phyloP scores from a whole-genome alignment of 1,140 invertebrate species.

The Helicorthomorpha holstii region DNA sequence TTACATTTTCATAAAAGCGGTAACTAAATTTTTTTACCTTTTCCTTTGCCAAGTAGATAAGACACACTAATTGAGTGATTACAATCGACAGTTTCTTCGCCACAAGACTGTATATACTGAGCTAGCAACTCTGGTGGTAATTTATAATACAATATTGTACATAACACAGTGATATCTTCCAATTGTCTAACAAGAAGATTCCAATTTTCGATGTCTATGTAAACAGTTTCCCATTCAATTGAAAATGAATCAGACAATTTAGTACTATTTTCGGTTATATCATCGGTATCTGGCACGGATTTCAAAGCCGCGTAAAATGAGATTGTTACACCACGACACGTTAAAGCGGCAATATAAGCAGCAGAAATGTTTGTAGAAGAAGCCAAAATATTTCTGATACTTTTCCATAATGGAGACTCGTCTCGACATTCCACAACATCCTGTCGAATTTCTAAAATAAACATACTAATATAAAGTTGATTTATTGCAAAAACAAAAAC shows the following conservation, averaged over 20 bases:
- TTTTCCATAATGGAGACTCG: conserved; percentile 24
- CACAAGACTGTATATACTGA: too few species aligned
- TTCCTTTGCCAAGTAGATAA: too few species aligned
- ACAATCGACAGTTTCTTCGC: too few species aligned
- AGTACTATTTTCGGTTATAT: neutral
- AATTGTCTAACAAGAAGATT: conserved; percentile 67
- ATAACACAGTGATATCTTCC: conserved; percentile 67
- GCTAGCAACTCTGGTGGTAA: too few species aligned
- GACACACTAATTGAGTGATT: too few species aligned
- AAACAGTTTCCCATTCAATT: conserved; percentile 68
- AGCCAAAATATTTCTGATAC: conserved; percentile 18
- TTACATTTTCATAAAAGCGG: too few species aligned
- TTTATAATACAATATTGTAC: conserved; percentile 36
- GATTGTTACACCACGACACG: conserved; percentile 18
- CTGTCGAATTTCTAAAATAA: neutral
- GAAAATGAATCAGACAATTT: conserved; percentile 15
- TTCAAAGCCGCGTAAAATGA: conserved; percentile 13
- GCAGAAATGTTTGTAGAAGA: conserved; percentile 18
- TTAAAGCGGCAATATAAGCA: conserved; percentile 19
- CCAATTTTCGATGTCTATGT: conserved; percentile 69
- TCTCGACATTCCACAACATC: neutral
- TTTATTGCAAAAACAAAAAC: too few species aligned
- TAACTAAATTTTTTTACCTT: too few species aligned
- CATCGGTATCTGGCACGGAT: neutral
- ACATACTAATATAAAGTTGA: too few species aligned